Base-by-base conservation (phyloP, 2,113 vertebrate genomes). In the Xerus inauris region DNA sequence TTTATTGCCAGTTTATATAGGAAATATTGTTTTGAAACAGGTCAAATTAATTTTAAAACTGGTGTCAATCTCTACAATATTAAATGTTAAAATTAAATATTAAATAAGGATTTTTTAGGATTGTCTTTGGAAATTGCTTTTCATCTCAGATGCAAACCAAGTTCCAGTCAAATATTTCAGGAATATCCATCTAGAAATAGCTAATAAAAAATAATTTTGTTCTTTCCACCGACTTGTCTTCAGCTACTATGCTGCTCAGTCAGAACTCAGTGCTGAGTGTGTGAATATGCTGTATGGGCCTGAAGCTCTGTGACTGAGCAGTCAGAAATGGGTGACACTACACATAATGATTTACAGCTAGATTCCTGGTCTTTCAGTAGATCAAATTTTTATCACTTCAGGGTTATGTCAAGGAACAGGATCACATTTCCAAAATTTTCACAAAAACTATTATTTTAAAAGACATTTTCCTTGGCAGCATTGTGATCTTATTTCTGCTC, bases 381-480 rank as follows among this genome's bases (percentile, higher is more conserved):
- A 65, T 1, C 73, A 8, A 62, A 82, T 22, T 94, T 80, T 79
- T 54, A 94, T 69, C 71, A 85, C 35, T 49, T 35, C 62, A 96
- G 30, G 40, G 22, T 38, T 80, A 42, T 6, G 17, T 81, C 57
- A 94, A 92, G 54, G 90, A 72, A 87, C 6, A 85, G 67, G 28
- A 72, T 62, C 54, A 20, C 10, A 82, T 42, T 69, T 82, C 47
- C 91, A 77, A 86, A 71, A 8, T 64, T 84, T 79, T 85, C 81
- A 94, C 45, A 32, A 79, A 88, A 97, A 94, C 75, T 28, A 84
- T 94, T 86, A 38, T 85, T 88, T 94, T 94, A 59, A 73, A 94
- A 96, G 38, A 80, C 77, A 84, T 57, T 47, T 95, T 67, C 76
- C 64, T 91, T 69, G 85, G 59, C 40, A 90, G 40, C 51, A 73